phyloP scores from a whole-genome alignment of 2,113 vertebrate genomes.

The Ancistrus triradiatus region DNA sequence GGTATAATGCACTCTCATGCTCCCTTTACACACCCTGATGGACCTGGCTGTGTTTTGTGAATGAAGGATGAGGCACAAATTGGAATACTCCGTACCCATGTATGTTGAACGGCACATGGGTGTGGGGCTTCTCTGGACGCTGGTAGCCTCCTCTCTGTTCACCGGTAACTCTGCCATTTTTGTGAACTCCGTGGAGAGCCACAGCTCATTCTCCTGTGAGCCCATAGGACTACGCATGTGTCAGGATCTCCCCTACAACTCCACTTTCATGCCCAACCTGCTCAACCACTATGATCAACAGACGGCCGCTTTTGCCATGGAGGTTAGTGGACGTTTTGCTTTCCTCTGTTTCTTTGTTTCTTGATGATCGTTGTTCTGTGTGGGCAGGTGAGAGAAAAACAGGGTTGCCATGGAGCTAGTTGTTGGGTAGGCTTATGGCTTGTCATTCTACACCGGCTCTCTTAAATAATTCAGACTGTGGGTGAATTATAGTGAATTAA shows the following conservation, averaged over 20 bases:
- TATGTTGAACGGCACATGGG: background rate
- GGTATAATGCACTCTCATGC: constrained; percentile 22
- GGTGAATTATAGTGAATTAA: too few species aligned
- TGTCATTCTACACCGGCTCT: constrained; percentile 11
- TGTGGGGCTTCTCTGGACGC: constrained; percentile 33
- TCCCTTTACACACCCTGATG: constrained; percentile 5
- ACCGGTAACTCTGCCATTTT: constrained; percentile 57
- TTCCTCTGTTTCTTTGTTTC: background rate
- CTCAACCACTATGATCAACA: constrained; percentile 98
- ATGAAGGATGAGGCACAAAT: constrained; percentile 19
- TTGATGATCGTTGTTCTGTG: constrained; percentile 1
- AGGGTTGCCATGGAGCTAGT: constrained; percentile 43
- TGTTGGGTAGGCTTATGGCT: constrained; percentile 26
- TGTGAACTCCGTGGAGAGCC: constrained; percentile 66
- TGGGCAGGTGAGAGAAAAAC: constrained; percentile 21
- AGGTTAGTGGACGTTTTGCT: constrained; percentile 71
- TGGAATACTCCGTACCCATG: constrained; percentile 11
- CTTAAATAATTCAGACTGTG: constrained; percentile 19
- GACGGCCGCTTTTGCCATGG: constrained; percentile 93
- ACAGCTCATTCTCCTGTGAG: constrained; percentile 94
- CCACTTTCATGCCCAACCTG: constrained; percentile 97
- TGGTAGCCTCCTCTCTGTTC: constrained; percentile 49
- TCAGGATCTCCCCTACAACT: constrained; percentile 95
- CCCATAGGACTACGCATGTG: constrained; percentile 95
- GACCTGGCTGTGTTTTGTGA: background rate